Percentiles rank a stretch among this genome's conserved stretches.
These are phyloP conservation scores for Tenthredo livida DNA, from an alignment of 2,888 invertebrate species.

Conservation along the genomic window DNA sequence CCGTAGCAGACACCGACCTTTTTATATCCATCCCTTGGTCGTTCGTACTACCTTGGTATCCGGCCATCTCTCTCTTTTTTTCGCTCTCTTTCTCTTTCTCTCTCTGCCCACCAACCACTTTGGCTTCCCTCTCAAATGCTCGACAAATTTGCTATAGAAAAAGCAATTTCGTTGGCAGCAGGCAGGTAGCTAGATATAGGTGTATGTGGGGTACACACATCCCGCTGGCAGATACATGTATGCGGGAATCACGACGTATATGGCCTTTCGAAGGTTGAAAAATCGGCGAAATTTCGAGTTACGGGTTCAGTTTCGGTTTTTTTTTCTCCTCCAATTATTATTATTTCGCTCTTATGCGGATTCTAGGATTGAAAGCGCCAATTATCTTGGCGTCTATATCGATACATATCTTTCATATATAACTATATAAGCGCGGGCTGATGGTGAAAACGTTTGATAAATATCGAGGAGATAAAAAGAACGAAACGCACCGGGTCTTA, in stretches of 20 bases:
- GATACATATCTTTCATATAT: too few relatives aligned
- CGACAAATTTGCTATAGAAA: conserved; percentile 46
- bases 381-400: neutral
- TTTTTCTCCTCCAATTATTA: neutral
- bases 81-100: neutral
- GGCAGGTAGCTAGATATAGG: neutral
- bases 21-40: conserved; percentile 35
- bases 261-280: too few relatives aligned
- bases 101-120: conserved; percentile 13
- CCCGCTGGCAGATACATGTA: too few relatives aligned
- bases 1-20: conserved; percentile 29
- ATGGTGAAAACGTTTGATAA: neutral
- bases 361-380: neutral
- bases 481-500: neutral
- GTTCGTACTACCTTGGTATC: conserved; percentile 4
- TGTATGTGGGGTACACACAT: too few relatives aligned
- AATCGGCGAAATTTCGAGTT: neutral
- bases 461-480: neutral
- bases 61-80: neutral
- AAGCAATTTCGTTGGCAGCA: conserved; percentile 43
- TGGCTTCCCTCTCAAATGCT: conserved; percentile 46
- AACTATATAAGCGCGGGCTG: too few relatives aligned
- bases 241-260: too few relatives aligned
- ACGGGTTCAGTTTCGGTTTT: neutral
- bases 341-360: neutral